phyloP scores from a whole-genome alignment of 1,140 invertebrate species.

The Anastrepha obliqua region DNA sequence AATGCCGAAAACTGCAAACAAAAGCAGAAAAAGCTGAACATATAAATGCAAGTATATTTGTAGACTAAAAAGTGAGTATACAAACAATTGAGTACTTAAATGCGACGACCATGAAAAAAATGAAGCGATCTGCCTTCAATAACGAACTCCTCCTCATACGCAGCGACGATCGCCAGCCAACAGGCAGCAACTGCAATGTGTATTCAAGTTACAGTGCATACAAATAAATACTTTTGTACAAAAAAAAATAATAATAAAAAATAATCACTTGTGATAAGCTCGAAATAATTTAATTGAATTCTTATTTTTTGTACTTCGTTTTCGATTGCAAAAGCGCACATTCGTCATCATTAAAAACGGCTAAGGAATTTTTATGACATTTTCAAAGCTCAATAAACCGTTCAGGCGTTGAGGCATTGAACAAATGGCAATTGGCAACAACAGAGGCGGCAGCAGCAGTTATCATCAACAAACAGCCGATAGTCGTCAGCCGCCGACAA shows the following conservation, averaged over 20 bases:
- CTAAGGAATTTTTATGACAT: slow-evolving; percentile 52
- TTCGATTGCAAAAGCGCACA: background rate
- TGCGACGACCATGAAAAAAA: background rate
- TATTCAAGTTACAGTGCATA: background rate
- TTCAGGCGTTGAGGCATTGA: too few relatives aligned
- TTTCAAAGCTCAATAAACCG: slow-evolving; percentile 11
- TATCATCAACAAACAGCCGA: background rate
- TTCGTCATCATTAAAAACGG: slow-evolving; percentile 31
- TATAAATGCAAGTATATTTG: too few relatives aligned
- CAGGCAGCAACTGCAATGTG: background rate
- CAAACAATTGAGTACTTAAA: too few relatives aligned
- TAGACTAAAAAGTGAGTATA: too few relatives aligned
- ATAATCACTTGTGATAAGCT: background rate
- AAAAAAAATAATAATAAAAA: too few relatives aligned
- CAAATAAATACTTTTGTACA: too few relatives aligned
- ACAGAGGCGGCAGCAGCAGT: background rate
- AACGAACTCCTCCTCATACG: background rate
- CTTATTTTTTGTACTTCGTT: background rate
- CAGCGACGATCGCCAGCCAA: background rate
- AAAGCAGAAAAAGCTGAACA: background rate
- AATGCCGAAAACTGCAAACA: background rate
- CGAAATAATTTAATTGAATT: background rate
- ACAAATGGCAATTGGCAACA: slow-evolving; percentile 8
- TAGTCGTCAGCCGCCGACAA: background rate
- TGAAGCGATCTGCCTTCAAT: background rate